These are phyloP conservation scores for Crypturellus undulatus DNA, from an alignment of 2,113 vertebrate species.

Conservation along the genomic window DNA sequence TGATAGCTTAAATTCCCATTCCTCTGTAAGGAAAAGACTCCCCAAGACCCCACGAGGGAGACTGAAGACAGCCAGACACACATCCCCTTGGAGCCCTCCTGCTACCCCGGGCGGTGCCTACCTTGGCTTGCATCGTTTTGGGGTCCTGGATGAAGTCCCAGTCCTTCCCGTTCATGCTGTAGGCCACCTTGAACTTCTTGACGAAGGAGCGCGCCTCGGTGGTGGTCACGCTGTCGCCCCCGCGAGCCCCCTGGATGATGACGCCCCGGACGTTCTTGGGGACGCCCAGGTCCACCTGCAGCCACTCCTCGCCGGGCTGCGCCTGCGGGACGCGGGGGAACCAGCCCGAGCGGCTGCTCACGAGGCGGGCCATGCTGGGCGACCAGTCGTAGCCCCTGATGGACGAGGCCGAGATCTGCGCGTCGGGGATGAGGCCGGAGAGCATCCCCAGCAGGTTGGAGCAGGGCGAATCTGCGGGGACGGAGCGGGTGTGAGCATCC, in stretches of 20 bases:
- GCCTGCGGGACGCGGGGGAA: slow-evolving; percentile 90
- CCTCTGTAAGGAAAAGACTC: neutral
- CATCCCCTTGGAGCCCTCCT: neutral
- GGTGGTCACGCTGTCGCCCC: slow-evolving; percentile 88
- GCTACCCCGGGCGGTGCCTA: slow-evolving; percentile 48
- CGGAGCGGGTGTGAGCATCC: neutral
- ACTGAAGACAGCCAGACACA: neutral
- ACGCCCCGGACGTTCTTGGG: slow-evolving; percentile 90
- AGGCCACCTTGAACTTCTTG: slow-evolving; percentile 93
- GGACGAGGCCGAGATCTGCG: slow-evolving; percentile 94
- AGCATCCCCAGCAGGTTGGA: slow-evolving; percentile 96
- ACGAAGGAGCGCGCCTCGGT: slow-evolving; percentile 93
- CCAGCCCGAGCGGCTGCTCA: slow-evolving; percentile 96
- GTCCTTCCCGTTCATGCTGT: slow-evolving; percentile 93
- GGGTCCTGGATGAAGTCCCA: slow-evolving; percentile 91
- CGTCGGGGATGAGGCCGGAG: slow-evolving; percentile 91
- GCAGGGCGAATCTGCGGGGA: slow-evolving; percentile 91
- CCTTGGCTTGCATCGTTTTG: slow-evolving; percentile 92
- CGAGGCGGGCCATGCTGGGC: slow-evolving; percentile 89
- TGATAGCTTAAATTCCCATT: neutral
- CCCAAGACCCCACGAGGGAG: neutral
- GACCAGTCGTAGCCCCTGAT: slow-evolving; percentile 93
- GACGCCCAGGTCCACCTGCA: slow-evolving; percentile 91
- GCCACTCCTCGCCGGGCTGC: slow-evolving; percentile 93
- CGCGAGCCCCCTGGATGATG: slow-evolving; percentile 95